Percentiles rank a stretch among this genome's conserved stretches.
Evolutionary conservation across 2,797 vertebrate species (phyloP).

Genomic region (Acipenser ruthenus): DNA sequence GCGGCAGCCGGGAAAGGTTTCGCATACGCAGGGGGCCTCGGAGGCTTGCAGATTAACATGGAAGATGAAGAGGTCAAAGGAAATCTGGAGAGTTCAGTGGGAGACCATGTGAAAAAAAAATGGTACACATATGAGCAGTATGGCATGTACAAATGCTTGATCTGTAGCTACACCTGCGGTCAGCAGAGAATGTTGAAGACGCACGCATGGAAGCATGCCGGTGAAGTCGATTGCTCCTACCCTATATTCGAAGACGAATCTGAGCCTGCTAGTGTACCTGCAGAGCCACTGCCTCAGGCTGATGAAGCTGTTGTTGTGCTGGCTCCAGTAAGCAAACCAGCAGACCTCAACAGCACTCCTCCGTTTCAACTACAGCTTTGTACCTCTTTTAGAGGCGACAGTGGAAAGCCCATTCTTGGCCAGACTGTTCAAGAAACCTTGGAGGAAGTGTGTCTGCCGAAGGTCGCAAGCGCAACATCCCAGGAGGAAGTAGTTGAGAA

Average conservation of each 20-base stretch:
- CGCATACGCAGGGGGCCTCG: slow-evolving; percentile 25
- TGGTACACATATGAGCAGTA: slow-evolving; percentile 91
- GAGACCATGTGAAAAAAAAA: slow-evolving; percentile 64
- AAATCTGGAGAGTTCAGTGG: too few species aligned
- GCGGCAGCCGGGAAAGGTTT: slow-evolving; percentile 17
- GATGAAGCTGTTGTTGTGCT: slow-evolving; percentile 54
- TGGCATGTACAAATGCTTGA: slow-evolving; percentile 86
- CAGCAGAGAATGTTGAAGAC: slow-evolving; percentile 96
- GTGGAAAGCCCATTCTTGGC: slow-evolving; percentile 15
- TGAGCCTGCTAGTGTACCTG: slow-evolving; percentile 34
- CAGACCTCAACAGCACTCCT: slow-evolving; percentile 50
- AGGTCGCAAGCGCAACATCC: slow-evolving; percentile 41
- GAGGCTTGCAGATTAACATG: slow-evolving; percentile 25
- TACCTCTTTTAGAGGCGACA: slow-evolving; percentile 44
- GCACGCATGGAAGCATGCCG: slow-evolving; percentile 93
- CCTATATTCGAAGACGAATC: slow-evolving; percentile 88
- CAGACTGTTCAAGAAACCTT: slow-evolving; percentile 30
- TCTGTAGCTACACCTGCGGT: slow-evolving; percentile 91
- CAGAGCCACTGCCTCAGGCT: slow-evolving; percentile 16
- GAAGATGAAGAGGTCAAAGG: slow-evolving; percentile 26
- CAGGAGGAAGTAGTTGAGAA: slow-evolving; percentile 65
- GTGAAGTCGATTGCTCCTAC: slow-evolving; percentile 89
- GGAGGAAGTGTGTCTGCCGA: slow-evolving; percentile 39
- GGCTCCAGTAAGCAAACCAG: slow-evolving; percentile 47
- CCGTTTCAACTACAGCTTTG: slow-evolving; percentile 72